Evolutionary conservation across 2,113 vertebrate species (phyloP).

Genomic region (Casuarius casuarius): DNA sequence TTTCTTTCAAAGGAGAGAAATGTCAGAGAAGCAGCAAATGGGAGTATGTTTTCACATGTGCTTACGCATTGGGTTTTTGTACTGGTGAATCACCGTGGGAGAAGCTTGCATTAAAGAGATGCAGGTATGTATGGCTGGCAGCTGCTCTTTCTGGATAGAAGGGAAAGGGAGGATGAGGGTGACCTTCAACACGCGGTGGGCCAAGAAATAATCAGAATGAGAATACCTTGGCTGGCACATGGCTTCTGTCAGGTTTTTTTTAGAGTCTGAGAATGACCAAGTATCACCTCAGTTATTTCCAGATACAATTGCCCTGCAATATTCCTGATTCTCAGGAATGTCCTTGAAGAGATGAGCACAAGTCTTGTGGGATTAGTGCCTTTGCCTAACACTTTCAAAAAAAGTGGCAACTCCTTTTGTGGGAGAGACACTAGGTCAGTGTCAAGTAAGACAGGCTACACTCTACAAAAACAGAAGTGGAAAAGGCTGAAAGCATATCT

Average conservation of each 20-base stretch:
- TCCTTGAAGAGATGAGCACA: not conserved
- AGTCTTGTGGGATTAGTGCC: not conserved
- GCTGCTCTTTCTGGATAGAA: not conserved
- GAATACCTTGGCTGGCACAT: not conserved
- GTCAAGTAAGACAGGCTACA: accelerated
- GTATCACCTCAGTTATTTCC: not conserved
- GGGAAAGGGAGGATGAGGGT: not conserved
- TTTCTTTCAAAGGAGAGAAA: not conserved
- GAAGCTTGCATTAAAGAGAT: not conserved
- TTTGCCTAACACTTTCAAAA: not conserved
- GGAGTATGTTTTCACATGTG: not conserved
- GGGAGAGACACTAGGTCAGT: not conserved
- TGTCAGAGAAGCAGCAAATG: not conserved
- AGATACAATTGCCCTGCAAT: not conserved
- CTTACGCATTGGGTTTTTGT: not conserved
- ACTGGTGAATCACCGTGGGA: not conserved
- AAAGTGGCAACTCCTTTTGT: not conserved
- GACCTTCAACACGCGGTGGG: not conserved
- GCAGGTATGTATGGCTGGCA: not conserved
- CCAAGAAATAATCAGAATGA: not conserved
- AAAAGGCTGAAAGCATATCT: not conserved
- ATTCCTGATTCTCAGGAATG: not conserved
- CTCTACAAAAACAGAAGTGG: not conserved
- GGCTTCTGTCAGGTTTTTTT: not conserved
- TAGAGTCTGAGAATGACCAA: not conserved